A percentile compares a stretch with the other conserved stretches of the same genome.
Evolutionary conservation across 1,140 invertebrate species (phyloP).

Genomic region (Zaprionus gabonicus): DNA sequence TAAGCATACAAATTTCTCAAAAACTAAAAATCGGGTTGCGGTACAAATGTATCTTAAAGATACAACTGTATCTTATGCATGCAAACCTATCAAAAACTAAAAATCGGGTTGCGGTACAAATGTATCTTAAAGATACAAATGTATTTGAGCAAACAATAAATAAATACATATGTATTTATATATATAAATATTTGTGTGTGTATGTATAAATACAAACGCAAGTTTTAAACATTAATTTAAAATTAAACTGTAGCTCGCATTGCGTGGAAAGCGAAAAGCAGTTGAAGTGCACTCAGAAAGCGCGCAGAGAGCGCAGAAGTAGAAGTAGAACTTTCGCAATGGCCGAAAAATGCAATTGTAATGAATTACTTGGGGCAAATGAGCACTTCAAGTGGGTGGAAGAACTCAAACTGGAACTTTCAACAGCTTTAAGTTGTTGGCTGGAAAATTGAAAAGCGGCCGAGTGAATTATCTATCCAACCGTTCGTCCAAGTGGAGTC

Average conservation of each 20-base stretch:
- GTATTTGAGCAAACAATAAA: too few species aligned
- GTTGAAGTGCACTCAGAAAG: constrained; percentile 37
- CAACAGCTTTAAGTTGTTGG: constrained; percentile 39
- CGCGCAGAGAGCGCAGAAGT: neutral
- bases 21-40: too few species aligned
- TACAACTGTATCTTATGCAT: too few species aligned
- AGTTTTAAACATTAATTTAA: neutral
- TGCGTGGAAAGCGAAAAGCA: constrained; percentile 4
- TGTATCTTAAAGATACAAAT: too few species aligned
- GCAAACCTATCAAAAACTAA: too few species aligned
- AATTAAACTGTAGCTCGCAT: neutral
- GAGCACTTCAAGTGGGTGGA: constrained; percentile 16
- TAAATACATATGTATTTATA: too few species aligned
- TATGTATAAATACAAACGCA: neutral
- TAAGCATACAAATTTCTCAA: too few species aligned
- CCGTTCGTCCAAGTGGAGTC: constrained; percentile 25
- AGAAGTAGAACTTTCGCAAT: constrained; percentile 21
- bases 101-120: too few species aligned
- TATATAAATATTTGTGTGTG: too few species aligned
- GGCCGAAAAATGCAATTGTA: constrained; percentile 47
- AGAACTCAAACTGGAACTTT: constrained; percentile 27
- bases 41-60: too few species aligned
- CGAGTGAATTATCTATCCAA: constrained; percentile 5
- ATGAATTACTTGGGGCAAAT: constrained; percentile 50
- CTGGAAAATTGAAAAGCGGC: constrained; percentile 25